phyloP scores from a whole-genome alignment of 2,888 invertebrate genomes.

The Zeuzera pyrina region DNA sequence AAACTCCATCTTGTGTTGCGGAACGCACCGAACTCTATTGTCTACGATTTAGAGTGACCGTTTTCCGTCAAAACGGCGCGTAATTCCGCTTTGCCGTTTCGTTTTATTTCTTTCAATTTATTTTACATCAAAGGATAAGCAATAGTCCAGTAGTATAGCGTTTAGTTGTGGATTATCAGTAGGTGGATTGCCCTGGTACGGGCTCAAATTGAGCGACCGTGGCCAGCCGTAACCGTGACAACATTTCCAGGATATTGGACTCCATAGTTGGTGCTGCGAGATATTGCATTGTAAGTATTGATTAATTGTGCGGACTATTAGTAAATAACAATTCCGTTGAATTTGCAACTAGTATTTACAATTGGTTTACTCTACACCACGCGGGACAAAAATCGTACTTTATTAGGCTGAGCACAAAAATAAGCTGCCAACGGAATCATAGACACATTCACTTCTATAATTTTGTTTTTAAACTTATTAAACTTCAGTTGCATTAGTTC shows the following conservation, averaged over 20 bases:
- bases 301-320: not conserved
- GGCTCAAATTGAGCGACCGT: constrained; percentile 47
- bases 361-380: too few relatives aligned
- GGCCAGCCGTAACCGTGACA: constrained; percentile 63
- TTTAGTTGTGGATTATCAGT: constrained; percentile 41
- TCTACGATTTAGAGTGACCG: constrained; percentile 36
- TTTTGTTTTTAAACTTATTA: too few relatives aligned
- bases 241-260: constrained; percentile 67
- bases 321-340: too few relatives aligned
- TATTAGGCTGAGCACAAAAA: too few relatives aligned
- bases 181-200: constrained; percentile 45
- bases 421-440: too few relatives aligned
- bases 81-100: constrained; percentile 49
- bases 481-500: constrained; percentile 27
- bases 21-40: constrained; percentile 20
- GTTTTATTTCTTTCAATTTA: constrained; percentile 67
- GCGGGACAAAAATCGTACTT: too few relatives aligned
- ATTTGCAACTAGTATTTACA: too few relatives aligned
- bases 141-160: constrained; percentile 46
- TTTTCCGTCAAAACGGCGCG: constrained; percentile 62
- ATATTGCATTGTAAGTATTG: constrained; percentile 67
- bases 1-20: constrained; percentile 25
- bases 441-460: too few relatives aligned
- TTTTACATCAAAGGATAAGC: constrained; percentile 69
- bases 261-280: constrained; percentile 68